Conservation (phyloP, 2,888 invertebrate species). For the Uropetala carovei region DNA sequence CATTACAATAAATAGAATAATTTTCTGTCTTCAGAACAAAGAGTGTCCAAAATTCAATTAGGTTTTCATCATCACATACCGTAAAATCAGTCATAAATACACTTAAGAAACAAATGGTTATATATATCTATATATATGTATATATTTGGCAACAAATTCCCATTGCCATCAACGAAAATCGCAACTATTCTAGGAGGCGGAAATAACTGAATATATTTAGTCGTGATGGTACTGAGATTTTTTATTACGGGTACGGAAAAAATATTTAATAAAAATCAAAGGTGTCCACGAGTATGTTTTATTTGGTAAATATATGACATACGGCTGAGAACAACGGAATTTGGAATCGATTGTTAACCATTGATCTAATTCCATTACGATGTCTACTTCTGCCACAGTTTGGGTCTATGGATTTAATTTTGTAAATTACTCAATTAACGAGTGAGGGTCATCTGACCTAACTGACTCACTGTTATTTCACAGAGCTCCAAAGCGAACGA, state of each 20-base stretch:
- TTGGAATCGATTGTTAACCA: constrained; percentile 27
- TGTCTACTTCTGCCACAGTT: constrained; percentile 54
- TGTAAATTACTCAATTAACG: constrained; percentile 47
- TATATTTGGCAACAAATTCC: constrained; percentile 11
- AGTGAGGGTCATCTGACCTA: constrained; percentile 48
- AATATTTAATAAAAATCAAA: no score
- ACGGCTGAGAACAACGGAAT: constrained; percentile 59
- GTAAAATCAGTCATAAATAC: constrained; percentile 58
- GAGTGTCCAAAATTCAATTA: constrained; percentile 51
- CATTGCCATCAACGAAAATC: constrained; percentile 42
- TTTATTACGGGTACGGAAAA: neutral
- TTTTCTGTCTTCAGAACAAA: constrained; percentile 64
- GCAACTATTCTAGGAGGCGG: constrained; percentile 28
- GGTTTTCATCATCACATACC: constrained; percentile 34
- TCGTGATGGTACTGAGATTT: neutral
- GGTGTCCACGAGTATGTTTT: neutral
- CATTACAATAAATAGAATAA: constrained; percentile 62
- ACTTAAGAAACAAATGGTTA: constrained; percentile 38
- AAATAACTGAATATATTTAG: neutral
- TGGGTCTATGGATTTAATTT: constrained; percentile 58
- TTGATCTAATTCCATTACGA: constrained; percentile 58
- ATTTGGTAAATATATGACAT: neutral
- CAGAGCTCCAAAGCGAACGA: constrained; percentile 51
- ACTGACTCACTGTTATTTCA: constrained; percentile 30
- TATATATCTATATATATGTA: neutral